These are phyloP conservation scores for Amphibalanus amphitrite DNA, from an alignment of 1,140 invertebrate genomes.

Conservation along the genomic window DNA sequence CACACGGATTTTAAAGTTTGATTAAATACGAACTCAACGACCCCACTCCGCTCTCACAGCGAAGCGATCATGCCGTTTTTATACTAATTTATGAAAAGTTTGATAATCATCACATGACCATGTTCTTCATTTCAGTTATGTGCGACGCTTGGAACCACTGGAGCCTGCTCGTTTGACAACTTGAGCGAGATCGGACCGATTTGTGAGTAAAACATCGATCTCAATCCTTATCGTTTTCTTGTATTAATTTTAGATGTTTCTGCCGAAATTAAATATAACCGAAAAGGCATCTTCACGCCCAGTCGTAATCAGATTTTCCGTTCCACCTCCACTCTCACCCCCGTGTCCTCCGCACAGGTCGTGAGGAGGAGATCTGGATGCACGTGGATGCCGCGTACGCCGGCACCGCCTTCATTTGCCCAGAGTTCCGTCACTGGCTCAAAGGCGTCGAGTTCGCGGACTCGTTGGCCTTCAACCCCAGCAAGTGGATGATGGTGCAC, in stretches of 20 bases:
- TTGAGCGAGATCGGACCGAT: constrained; percentile 58
- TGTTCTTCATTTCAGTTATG: constrained; percentile 61
- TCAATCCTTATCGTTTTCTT: no score
- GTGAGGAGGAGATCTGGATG: constrained; percentile 51
- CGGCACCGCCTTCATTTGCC: constrained; percentile 84
- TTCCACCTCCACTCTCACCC: no score
- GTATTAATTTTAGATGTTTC: no score
- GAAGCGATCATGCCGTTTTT: no score
- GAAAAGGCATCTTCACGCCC: no score
- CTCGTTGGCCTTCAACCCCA: constrained; percentile 89
- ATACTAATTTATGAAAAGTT: no score
- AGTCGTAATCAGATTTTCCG: no score
- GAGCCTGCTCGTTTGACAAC: constrained; percentile 86
- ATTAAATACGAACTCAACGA: no score
- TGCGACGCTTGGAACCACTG: constrained; percentile 85
- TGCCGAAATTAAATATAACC: no score
- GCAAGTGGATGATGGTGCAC: constrained; percentile 95
- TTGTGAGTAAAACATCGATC: constrained; percentile 35
- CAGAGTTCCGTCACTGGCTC: constrained; percentile 74
- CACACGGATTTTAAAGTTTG: no score
- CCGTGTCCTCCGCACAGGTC: constrained; percentile 15
- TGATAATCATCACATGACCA: no score
- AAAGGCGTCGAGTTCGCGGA: constrained; percentile 74
- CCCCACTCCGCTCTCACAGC: no score
- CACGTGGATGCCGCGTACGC: constrained; percentile 89